Conservation (phyloP, 2,888 invertebrate species). For the Apoderus coryli region DNA sequence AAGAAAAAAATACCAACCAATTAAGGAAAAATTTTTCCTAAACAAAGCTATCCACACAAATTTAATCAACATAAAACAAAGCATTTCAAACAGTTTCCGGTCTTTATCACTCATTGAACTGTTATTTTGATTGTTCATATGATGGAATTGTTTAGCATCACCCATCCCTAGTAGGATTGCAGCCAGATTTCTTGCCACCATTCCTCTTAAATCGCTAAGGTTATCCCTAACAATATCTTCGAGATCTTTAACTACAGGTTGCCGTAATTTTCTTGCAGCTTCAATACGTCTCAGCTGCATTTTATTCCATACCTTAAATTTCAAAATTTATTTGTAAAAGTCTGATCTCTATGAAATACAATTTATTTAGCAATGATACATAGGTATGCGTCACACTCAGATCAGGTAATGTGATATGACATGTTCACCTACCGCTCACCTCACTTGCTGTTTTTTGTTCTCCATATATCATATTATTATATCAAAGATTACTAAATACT, state of each 20-base stretch:
- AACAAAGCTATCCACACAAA: constrained; percentile 50
- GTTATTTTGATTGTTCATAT: constrained; percentile 42
- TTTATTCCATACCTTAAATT: constrained; percentile 39
- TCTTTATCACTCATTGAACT: constrained; percentile 48
- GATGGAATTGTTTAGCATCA: constrained; percentile 42
- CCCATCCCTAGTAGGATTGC: constrained; percentile 41
- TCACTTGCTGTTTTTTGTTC: too few relatives aligned
- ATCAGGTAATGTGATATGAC: too few relatives aligned
- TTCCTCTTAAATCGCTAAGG: constrained; percentile 40
- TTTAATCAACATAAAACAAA: constrained; percentile 42
- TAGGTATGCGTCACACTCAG: too few relatives aligned
- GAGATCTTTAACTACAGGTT: constrained; percentile 34
- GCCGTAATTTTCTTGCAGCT: constrained; percentile 37
- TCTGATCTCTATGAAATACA: too few relatives aligned
- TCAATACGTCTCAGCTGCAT: constrained; percentile 38
- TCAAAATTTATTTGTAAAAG: too few relatives aligned
- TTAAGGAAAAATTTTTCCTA: constrained; percentile 41
- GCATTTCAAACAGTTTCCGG: constrained; percentile 42
- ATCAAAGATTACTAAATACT: too few relatives aligned
- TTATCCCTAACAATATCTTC: constrained; percentile 39
- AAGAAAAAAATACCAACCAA: constrained; percentile 35
- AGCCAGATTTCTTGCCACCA: constrained; percentile 47
- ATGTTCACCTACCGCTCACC: too few relatives aligned
- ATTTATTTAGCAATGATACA: too few relatives aligned
- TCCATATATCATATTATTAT: too few relatives aligned